A percentile compares a stretch with the other conserved stretches of the same genome.
Evolutionary conservation across 1,140 invertebrate genomes (phyloP).

Genomic region (Sminthurides bifidus): DNA sequence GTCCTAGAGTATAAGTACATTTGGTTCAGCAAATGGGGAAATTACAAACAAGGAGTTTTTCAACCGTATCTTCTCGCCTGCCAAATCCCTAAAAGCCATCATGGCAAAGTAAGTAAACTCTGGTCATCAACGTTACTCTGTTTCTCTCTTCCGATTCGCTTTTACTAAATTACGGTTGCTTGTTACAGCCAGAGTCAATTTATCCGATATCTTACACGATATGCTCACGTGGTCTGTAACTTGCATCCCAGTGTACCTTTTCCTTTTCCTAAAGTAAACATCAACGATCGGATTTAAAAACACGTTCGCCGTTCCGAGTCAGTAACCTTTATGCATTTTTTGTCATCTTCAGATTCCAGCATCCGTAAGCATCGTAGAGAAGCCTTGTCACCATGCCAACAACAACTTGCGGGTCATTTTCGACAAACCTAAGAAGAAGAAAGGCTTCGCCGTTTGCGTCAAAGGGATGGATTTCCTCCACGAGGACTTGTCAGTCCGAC

Average conservation of each 20-base stretch:
- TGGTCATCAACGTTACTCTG: not conserved
- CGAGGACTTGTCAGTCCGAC: constrained; percentile 73
- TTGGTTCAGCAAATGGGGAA: constrained; percentile 89
- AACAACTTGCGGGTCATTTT: constrained; percentile 80
- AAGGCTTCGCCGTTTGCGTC: constrained; percentile 85
- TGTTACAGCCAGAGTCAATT: no score
- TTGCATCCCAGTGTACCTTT: no score
- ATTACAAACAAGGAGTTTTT: constrained; percentile 80
- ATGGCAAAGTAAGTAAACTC: constrained; percentile 36
- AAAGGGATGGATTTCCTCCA: constrained; percentile 85
- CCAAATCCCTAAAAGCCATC: constrained; percentile 56
- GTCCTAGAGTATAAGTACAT: constrained; percentile 83
- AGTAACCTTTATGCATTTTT: constrained; percentile 11
- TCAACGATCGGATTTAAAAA: no score
- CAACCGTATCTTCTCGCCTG: constrained; percentile 84
- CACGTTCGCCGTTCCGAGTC: no score
- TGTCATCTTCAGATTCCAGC: constrained; percentile 49
- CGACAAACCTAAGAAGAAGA: constrained; percentile 50
- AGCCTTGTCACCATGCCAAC: constrained; percentile 66
- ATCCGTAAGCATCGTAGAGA: constrained; percentile 75
- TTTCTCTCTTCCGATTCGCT: not conserved
- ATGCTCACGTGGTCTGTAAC: no score
- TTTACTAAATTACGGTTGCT: not conserved
- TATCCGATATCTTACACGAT: no score
- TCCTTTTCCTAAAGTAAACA: no score